Conservation (phyloP, 2,888 invertebrate genomes). For the Yponomeuta evonymella region DNA sequence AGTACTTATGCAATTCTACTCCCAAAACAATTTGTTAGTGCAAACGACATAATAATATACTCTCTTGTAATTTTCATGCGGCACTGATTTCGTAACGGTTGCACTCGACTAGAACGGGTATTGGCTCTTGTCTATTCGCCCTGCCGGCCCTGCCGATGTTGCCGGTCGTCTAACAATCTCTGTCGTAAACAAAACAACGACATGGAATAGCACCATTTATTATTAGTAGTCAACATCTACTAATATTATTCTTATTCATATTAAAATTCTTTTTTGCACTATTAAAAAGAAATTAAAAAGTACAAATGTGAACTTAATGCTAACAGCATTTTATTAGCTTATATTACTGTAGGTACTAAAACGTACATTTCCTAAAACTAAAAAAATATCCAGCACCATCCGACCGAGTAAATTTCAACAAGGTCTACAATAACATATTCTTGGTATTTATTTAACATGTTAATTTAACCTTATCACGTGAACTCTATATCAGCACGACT, state of each 20-base stretch:
- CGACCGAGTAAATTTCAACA: background rate
- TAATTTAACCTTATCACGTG: slow-evolving; percentile 52
- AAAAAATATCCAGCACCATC: background rate
- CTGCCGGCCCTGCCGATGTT: slow-evolving; percentile 34
- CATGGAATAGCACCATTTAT: no score
- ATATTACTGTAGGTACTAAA: no score
- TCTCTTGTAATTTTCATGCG: slow-evolving; percentile 63
- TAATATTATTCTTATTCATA: no score
- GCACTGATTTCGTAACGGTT: slow-evolving; percentile 73
- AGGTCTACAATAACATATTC: slow-evolving; percentile 25
- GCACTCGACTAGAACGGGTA: slow-evolving; percentile 70
- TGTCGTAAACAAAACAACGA: slow-evolving; percentile 19
- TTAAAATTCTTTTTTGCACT: no score
- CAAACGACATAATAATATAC: background rate
- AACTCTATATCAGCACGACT: slow-evolving; percentile 66
- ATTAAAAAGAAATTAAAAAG: no score
- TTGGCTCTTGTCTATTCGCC: slow-evolving; percentile 48
- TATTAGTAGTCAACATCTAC: no score
- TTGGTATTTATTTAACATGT: slow-evolving; percentile 61
- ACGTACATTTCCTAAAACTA: background rate
- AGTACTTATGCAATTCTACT: slow-evolving; percentile 15
- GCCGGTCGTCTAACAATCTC: slow-evolving; percentile 49
- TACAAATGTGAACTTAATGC: no score
- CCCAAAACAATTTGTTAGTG: slow-evolving; percentile 22
- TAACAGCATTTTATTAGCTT: no score